Conservation (phyloP, 1,140 invertebrate species). For the Stenopsyche tienmushanensis region DNA sequence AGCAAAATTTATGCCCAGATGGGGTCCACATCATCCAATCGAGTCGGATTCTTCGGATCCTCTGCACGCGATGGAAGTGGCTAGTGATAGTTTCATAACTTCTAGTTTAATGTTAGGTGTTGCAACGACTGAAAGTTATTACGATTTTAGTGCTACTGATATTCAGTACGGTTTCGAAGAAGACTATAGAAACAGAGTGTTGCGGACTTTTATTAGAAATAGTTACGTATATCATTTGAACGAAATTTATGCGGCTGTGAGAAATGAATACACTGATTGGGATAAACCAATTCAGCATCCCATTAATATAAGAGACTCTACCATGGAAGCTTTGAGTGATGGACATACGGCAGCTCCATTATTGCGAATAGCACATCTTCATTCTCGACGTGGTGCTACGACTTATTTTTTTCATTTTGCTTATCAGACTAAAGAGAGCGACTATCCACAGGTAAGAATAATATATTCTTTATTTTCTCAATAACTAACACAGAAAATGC, state of each 20-base stretch:
- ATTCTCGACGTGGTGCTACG: conserved; percentile 66
- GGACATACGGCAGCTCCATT: conserved; percentile 75
- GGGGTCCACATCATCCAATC: conserved; percentile 56
- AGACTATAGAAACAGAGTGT: conserved; percentile 69
- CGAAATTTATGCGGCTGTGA: conserved; percentile 87
- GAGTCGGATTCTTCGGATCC: conserved; percentile 65
- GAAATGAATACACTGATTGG: conserved; percentile 94
- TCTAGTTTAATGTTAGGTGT: conserved; percentile 69
- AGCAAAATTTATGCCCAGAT: conserved; percentile 37
- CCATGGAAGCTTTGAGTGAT: conserved; percentile 85
- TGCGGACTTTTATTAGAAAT: conserved; percentile 84
- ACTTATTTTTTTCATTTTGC: conserved; percentile 82
- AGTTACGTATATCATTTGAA: conserved; percentile 85
- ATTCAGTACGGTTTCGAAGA: conserved; percentile 77
- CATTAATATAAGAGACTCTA: conserved; percentile 77
- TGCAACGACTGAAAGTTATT: conserved; percentile 73
- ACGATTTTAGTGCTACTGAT: conserved; percentile 73
- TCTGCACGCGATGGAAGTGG: conserved; percentile 63
- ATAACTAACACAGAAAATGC: too few relatives aligned
- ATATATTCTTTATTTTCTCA: too few relatives aligned
- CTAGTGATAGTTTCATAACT: conserved; percentile 69
- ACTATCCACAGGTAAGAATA: conserved; percentile 67
- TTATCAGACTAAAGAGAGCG: conserved; percentile 73
- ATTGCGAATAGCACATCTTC: conserved; percentile 68
- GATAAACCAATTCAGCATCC: conserved; percentile 82